Evolutionary conservation across 2,797 vertebrate genomes (phyloP), one percentile per base, ranked within the genome.

Genomic region (Anguilla megastoma): DNA sequence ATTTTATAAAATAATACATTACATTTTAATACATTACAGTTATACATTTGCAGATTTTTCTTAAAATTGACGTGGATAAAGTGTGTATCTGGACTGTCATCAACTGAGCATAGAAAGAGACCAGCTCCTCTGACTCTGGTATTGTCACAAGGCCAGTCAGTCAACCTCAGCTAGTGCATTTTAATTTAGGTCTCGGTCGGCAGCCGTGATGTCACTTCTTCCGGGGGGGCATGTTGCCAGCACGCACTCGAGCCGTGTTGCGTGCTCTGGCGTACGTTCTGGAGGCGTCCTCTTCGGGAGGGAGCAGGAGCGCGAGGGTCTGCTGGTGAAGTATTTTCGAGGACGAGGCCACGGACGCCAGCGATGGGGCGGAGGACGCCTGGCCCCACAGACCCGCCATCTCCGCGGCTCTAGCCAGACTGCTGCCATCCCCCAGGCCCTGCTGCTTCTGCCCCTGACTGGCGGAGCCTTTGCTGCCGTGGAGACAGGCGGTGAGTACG

Each of bases 251-350:
- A 48, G 88, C 86, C 0, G 80, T 85, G 4, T 66, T 91, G 52
- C 63, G 87, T 66, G 89, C 63, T 76, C 89, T 92, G 63, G 12
- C 60, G 0, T 69, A 85, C 24, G 69, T 89, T 88, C 90, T 92
- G 21, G 86, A 36, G 16, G 90, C 88, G 3, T 89, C 52, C 12
- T 87, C 88, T 18, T 83, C 88, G 16, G 79, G 87, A 54, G 86
- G 56, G 1, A 88, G 50, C 79, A 90, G 6, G 2, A 95, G 89
- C n/a, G 91, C 86, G 66, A 95, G 90, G 9, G 92, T 94, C 87
- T 95, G 94, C 58, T 91, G 83, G 86, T 94, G 93, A 87, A 94
- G 89, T 36, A 71, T 56, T 45, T 89, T 66, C 48, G 90, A 88
- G 48, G 88, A 16, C 12, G 91, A 88, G 27, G 60, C 10, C 9